A percentile compares a stretch with the other conserved stretches of the same genome.
These are phyloP conservation scores for Aleiodes leptofemur DNA, from an alignment of 2,888 invertebrate genomes.

Conservation along the genomic window DNA sequence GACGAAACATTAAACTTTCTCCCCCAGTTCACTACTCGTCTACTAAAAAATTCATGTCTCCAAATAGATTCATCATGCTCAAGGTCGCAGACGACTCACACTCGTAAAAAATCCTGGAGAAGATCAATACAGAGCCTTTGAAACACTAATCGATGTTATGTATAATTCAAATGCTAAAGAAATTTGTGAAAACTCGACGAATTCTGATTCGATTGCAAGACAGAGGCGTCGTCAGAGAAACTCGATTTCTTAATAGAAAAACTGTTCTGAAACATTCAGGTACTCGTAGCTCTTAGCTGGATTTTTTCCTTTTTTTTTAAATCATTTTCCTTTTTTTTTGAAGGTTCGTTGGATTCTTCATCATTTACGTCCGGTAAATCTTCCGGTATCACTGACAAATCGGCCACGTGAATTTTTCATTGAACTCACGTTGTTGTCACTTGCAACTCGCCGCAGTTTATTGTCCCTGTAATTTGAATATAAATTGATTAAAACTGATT, in stretches of 20 bases:
- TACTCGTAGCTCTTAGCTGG: slow-evolving; percentile 37
- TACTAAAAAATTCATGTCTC: no score
- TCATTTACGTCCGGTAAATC: slow-evolving; percentile 10
- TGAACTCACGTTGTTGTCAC: slow-evolving; percentile 60
- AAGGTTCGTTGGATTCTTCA: neutral
- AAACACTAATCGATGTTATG: slow-evolving; percentile 8
- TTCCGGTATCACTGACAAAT: neutral
- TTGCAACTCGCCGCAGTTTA: slow-evolving; percentile 61
- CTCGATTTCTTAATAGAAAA: neutral
- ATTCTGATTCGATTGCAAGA: slow-evolving; percentile 37
- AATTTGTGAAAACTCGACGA: neutral
- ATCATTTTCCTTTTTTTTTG: neutral
- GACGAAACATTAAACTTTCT: no score
- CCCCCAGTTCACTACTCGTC: no score
- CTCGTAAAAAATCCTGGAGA: slow-evolving; percentile 22
- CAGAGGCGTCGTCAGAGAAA: slow-evolving; percentile 38
- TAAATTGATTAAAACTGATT: neutral
- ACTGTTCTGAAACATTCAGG: slow-evolving; percentile 33
- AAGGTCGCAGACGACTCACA: slow-evolving; percentile 8
- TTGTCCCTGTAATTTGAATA: slow-evolving; percentile 55
- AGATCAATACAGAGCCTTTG: slow-evolving; percentile 10
- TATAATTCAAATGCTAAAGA: neutral
- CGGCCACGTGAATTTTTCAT: slow-evolving; percentile 39
- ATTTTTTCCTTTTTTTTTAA: slow-evolving; percentile 13
- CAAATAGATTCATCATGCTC: neutral